Conservation (phyloP, 2,888 invertebrate species). For the Melanargia galathea region DNA sequence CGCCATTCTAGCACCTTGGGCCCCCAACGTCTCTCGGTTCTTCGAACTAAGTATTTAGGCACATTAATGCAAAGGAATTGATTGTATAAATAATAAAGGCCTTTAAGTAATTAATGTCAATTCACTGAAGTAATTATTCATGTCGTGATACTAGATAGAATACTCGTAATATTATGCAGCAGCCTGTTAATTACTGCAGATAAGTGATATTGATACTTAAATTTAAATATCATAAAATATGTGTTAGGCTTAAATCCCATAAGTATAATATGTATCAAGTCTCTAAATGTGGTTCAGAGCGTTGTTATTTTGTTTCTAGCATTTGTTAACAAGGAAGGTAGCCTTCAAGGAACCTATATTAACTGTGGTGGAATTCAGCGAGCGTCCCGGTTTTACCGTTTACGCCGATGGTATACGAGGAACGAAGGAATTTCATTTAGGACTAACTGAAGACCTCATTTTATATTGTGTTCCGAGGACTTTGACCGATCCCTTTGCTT, state of each 20-base stretch:
- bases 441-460: conserved; percentile 47
- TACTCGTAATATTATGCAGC: not conserved
- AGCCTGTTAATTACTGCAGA: conserved; percentile 4
- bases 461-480: conserved; percentile 39
- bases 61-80: not conserved
- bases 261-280: no score
- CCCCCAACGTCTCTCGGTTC: no score
- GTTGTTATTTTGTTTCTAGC: not conserved
- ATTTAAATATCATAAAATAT: not conserved
- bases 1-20: no score
- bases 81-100: not conserved
- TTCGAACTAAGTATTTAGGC: no score
- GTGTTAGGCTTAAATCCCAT: not conserved
- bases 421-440: conserved; percentile 58
- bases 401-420: conserved; percentile 33
- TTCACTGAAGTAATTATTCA: conserved; percentile 4
- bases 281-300: not conserved
- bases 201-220: not conserved
- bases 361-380: conserved; percentile 14
- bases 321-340: conserved; percentile 4
- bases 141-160: conserved; percentile 10
- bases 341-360: conserved; percentile 6
- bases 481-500: conserved; percentile 46
- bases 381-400: conserved; percentile 13
- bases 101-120: not conserved